phyloP scores from a whole-genome alignment of 1,140 invertebrate species.

The Pygmarrhopalites habei region DNA sequence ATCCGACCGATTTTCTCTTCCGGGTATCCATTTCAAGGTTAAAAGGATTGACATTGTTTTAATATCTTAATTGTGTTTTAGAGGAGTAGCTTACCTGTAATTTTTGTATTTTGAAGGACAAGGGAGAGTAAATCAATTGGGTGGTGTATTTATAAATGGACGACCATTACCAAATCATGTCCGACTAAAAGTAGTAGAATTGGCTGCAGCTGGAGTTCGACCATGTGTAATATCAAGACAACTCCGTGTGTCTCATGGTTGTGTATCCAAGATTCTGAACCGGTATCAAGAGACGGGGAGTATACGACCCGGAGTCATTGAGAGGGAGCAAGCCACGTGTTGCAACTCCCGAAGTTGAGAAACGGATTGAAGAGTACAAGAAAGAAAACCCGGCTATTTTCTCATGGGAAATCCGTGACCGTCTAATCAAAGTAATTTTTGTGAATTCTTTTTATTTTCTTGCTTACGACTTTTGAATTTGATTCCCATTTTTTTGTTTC shows the following conservation, averaged over 20 bases:
- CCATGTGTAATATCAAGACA: conserved; percentile 51
- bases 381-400: conserved; percentile 51
- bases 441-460: no score
- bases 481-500: neutral
- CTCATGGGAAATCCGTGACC: conserved; percentile 52
- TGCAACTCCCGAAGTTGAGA: conserved; percentile 47
- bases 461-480: no score
- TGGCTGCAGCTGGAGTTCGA: conserved; percentile 48
- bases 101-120: conserved; percentile 40
- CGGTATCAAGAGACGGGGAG: conserved; percentile 50
- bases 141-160: conserved; percentile 52
- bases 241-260: conserved; percentile 50
- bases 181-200: conserved; percentile 49
- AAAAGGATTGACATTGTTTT: neutral
- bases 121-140: conserved; percentile 50
- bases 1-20: conserved; percentile 42
- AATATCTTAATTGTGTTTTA: neutral
- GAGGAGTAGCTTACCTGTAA: conserved; percentile 1
- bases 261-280: conserved; percentile 51
- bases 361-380: conserved; percentile 51
- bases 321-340: conserved; percentile 41
- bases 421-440: conserved; percentile 46
- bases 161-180: conserved; percentile 49
- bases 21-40: conserved; percentile 43
- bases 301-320: conserved; percentile 49